Base-by-base conservation (phyloP, 2,888 invertebrate species). In the Netelia virgata region DNA sequence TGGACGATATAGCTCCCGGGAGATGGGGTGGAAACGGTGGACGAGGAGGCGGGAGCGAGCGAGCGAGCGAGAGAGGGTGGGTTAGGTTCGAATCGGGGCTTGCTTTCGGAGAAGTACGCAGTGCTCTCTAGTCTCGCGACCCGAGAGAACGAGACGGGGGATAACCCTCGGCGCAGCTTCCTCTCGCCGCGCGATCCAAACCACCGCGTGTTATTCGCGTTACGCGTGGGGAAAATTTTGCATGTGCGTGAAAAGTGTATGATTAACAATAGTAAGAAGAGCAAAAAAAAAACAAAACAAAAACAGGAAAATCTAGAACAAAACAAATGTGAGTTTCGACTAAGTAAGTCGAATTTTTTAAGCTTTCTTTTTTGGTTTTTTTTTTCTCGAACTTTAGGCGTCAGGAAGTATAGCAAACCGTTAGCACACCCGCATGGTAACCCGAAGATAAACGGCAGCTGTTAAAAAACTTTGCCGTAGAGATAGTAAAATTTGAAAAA, bases 61-160 rank as follows among this genome's bases (percentile, higher is more conserved):
- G 84, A 82, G 61, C 50, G 74, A 83, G 74, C 74, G 47, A 43
- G 70, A 64, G 63, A 82, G 87, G 86, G 88, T 83, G 84, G 88
- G 86, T 84, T 85, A 86, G 87, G 86, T 89, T 88, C 88, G 90
- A 88, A 90, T 89, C 89, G 88, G 90, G 90, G 89, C 77, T 89
- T 88, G 90, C 89, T 90, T 87, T 89, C 89, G 75, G 88, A 87
- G 86, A 86, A 87, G 88, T 86, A 89, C 90, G 90, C 90, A 90
- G 91, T 91, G 88, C 89, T 90, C 90, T 88, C 89, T 88, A 89
- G 90, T 87, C 89, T 89, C 90, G 91, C 90, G 90, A 87, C 82
- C 89, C 89, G 91, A 88, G 90, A 87, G 87, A 88, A 90, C 87
- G 88, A 87, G 83, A 87, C 86, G 68, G 61, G 68, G 61, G 69